phyloP scores from a whole-genome alignment of 2,113 vertebrate species.

The Bothrops jararaca region DNA sequence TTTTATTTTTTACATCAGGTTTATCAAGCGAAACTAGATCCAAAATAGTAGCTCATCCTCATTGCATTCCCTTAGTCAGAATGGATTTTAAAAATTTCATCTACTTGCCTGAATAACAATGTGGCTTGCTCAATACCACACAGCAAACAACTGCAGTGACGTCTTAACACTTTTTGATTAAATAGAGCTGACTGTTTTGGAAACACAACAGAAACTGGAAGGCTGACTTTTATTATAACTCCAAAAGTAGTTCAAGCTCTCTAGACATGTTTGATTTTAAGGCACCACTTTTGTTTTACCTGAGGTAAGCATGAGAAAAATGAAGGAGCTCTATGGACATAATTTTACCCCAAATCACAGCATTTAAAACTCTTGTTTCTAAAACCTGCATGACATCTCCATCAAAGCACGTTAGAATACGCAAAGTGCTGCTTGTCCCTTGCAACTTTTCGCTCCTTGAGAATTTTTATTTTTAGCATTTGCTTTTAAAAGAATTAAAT shows the following conservation, averaged over 20 bases:
- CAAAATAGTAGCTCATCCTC: neutral
- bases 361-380: neutral
- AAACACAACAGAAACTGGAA: neutral
- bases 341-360: neutral
- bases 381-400: neutral
- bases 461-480: neutral
- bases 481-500: neutral
- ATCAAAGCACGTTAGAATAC: neutral
- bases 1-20: neutral
- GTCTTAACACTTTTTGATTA: slow-evolving; percentile 33
- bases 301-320: neutral
- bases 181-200: neutral
- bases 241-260: neutral
- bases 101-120: slow-evolving; percentile 1
- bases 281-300: neutral
- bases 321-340: too few species aligned
- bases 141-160: slow-evolving; percentile 33
- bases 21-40: neutral
- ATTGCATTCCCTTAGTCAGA: neutral
- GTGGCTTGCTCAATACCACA: neutral
- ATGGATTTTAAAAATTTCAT: neutral
- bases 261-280: neutral
- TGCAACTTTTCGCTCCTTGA: neutral
- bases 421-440: neutral
- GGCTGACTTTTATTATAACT: neutral